Base-by-base conservation (phyloP, 2,888 invertebrate genomes). In the Lapara coniferarum region DNA sequence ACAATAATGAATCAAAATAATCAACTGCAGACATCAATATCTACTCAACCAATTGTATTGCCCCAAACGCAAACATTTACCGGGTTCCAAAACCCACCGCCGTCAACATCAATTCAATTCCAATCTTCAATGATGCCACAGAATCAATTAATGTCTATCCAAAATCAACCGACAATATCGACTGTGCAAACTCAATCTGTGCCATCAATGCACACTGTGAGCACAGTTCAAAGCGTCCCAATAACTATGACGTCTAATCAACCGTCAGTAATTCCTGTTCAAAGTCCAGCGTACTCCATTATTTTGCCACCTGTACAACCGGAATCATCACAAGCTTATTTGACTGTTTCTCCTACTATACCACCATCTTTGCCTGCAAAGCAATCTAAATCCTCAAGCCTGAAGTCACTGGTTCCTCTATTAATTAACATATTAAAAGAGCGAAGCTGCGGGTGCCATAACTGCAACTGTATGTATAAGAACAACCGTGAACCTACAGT, bases 361-460 rank as follows among this genome's bases (percentile, higher is more conserved):
- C 19, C 16, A 49, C 19, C n/a, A 16, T 10, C 63, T 12, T 0
- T 10, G 2, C 46, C 63, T 16, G 58, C 49, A 58, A 69, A 63
- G 59, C 59, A 68, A 13, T 44, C 70, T 10, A 70, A 78, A 66
- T 80, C 85, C 2, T 83, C 85, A 0, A 86, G 74, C 73, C 80
- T 90, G 44, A 90, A 90, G 77, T 70, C 84, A 25, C 73, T 93
- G 37, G 78, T 92, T 2, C 92, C 93, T 0, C 76, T 92, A n/a
- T 81, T 93, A 73, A 75, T 92, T 13, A 86, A 87, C 72, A 75
- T 92, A 63, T 67, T 93, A 37, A 88, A 86, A 73, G 92, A 93
- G 49, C 88, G 81, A 71, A 71, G 67, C 2, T 87, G 88, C 71
- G 79, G 78, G 0, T 85, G 83, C 72, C 78, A 72, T 12, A 77